phyloP scores from a whole-genome alignment of 2,888 invertebrate species.

The Laothoe populi region DNA sequence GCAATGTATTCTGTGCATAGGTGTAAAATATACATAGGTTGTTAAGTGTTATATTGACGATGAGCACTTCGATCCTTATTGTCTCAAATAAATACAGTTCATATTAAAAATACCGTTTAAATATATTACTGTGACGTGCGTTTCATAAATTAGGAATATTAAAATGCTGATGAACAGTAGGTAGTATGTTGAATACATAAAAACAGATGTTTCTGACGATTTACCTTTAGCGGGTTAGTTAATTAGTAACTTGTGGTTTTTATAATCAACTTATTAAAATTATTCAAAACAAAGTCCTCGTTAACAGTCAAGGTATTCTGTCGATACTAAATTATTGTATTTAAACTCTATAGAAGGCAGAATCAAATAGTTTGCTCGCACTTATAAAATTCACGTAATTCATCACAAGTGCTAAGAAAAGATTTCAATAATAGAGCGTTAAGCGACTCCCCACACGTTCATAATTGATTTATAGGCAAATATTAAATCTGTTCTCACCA shows the following conservation, averaged over 20 bases:
- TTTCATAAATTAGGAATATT: slow-evolving; percentile 18
- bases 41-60: slow-evolving; percentile 51
- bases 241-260: slow-evolving; percentile 6
- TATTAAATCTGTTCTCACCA: slow-evolving; percentile 81
- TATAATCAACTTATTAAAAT: slow-evolving; percentile 14
- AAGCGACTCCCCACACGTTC: slow-evolving; percentile 67
- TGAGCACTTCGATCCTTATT: slow-evolving; percentile 75
- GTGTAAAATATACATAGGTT: slow-evolving; percentile 28
- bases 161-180: slow-evolving; percentile 5
- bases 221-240: slow-evolving; percentile 1
- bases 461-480: slow-evolving; percentile 83
- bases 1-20: slow-evolving; percentile 46
- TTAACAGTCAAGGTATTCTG: slow-evolving; percentile 12
- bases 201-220: slow-evolving; percentile 12
- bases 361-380: background rate
- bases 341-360: background rate
- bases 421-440: slow-evolving; percentile 67
- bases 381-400: slow-evolving; percentile 47
- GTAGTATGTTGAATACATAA: slow-evolving; percentile 8
- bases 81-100: slow-evolving; percentile 77
- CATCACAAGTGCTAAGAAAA: slow-evolving; percentile 66
- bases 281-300: slow-evolving; percentile 17
- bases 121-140: slow-evolving; percentile 18
- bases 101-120: slow-evolving; percentile 58
- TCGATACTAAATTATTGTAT: background rate